Base-by-base conservation (phyloP, 2,888 invertebrate genomes). In the Rhingia campestris region DNA sequence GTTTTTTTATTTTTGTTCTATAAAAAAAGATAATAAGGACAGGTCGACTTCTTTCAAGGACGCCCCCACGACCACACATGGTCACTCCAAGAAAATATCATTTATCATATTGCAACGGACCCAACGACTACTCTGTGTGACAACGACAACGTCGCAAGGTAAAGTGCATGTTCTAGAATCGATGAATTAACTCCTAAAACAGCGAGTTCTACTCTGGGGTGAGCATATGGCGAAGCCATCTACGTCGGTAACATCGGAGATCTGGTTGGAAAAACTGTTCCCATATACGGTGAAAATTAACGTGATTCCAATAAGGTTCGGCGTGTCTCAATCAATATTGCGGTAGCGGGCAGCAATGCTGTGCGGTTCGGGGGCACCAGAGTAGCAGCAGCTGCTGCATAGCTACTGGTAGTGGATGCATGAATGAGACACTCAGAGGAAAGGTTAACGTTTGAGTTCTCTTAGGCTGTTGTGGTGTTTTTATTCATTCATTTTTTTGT, bases 231-330 rank as follows among this genome's bases (percentile, higher is more conserved):
- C 74, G 59, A 67, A 33, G 54, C 75, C 74, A 75, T 80, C 51
- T 64, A 80, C 41, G 80, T 64, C 53, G 64, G 70, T 79, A 69
- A 66, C 67, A 64, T 59, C 58, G 39, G 56, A 87, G 87, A 88
- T 88, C 88, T 88, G 86, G 89, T 88, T 89, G 86, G 81, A 86
- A 89, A 88, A 89, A 88, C 88, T 86, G 66, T 81, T 86, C 84
- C 89, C 89, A 89, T 89, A 89, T 88, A 88, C 86, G 90, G 90
- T 86, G 69, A 88, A 89, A 89, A 89, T 88, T 87, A 77, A 74
- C 67, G 86, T 79, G 67, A 81, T 87, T 82, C 81, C 81, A 87
- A 87, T 73, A 75, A 85, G 84, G 84, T 80, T 54, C 84, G 84
- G 64, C 72, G 76, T 81, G 70, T 70, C 74, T 80, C 74, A 75